Evolutionary conservation across 2,113 vertebrate species (phyloP).

Genomic region (Turdus rufiventris): DNA sequence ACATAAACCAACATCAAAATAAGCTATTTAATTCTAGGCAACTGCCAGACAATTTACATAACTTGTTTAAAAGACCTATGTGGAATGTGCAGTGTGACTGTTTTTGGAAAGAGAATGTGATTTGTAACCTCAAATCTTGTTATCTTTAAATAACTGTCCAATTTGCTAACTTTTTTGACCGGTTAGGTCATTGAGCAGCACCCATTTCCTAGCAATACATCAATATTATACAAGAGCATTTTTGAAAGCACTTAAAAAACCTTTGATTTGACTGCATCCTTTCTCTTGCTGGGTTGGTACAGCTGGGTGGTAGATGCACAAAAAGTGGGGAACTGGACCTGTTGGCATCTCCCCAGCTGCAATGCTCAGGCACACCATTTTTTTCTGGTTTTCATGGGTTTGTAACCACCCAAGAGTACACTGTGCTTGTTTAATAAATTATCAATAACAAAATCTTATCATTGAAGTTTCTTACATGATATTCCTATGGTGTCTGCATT

Average conservation of each 20-base stretch:
- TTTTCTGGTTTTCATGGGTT: neutral
- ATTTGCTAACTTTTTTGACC: neutral
- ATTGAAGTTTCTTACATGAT: neutral
- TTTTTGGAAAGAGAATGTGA: neutral
- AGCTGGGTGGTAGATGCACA: neutral
- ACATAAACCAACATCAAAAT: neutral
- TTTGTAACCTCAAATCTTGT: neutral
- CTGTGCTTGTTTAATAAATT: neutral
- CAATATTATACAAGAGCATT: neutral
- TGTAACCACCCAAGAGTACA: too few species aligned
- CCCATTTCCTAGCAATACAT: neutral
- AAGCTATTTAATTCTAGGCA: neutral
- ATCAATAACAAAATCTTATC: neutral
- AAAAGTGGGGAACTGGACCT: neutral
- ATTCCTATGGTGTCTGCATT: neutral
- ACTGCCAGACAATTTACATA: neutral
- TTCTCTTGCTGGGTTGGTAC: neutral
- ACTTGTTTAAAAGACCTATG: neutral
- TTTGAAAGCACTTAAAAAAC: neutral
- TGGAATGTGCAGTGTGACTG: neutral
- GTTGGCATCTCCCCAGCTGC: rapidly evolving
- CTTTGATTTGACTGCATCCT: neutral
- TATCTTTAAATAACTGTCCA: neutral
- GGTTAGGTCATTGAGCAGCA: neutral
- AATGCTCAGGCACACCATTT: neutral